phyloP scores from a whole-genome alignment of 2,888 invertebrate species.

The Coelopa pilipes region DNA sequence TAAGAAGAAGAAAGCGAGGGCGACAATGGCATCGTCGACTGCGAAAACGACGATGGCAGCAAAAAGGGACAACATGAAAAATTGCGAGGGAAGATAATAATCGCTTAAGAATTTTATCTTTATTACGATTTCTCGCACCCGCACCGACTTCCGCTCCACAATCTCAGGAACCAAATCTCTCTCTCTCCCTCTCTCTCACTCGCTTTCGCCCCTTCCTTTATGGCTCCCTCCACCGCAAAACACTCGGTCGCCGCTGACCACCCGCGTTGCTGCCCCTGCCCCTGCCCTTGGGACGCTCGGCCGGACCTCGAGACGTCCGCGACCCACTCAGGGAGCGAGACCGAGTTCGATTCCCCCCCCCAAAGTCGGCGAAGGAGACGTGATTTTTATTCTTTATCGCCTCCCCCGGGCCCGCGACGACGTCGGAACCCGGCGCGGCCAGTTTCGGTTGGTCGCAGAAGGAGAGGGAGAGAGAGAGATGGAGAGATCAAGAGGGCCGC shows the following conservation, averaged over 20 bases:
- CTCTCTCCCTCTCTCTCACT: background rate
- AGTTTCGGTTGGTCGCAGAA: background rate
- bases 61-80: conserved; percentile 23
- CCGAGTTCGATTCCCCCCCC: too few relatives aligned
- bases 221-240: too few relatives aligned
- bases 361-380: conserved; percentile 14
- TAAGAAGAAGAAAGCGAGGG: too few relatives aligned
- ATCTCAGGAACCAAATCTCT: too few relatives aligned
- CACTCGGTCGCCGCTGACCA: too few relatives aligned
- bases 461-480: background rate
- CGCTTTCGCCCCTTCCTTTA: background rate
- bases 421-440: background rate
- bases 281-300: conserved; percentile 46
- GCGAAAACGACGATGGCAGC: background rate
- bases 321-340: too few relatives aligned
- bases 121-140: conserved; percentile 16
- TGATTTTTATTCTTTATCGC: conserved; percentile 21
- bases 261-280: background rate
- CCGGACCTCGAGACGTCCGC: conserved; percentile 44
- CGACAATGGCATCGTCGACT: too few relatives aligned
- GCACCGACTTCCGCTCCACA: background rate
- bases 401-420: background rate
- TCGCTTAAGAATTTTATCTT: conserved; percentile 52
- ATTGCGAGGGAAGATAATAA: conserved; percentile 48
- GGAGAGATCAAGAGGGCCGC: background rate